Percentiles rank a stretch among this genome's conserved stretches.
These are phyloP conservation scores for Neoitamus cyanurus DNA, from an alignment of 2,888 invertebrate genomes.

Conservation along the genomic window DNA sequence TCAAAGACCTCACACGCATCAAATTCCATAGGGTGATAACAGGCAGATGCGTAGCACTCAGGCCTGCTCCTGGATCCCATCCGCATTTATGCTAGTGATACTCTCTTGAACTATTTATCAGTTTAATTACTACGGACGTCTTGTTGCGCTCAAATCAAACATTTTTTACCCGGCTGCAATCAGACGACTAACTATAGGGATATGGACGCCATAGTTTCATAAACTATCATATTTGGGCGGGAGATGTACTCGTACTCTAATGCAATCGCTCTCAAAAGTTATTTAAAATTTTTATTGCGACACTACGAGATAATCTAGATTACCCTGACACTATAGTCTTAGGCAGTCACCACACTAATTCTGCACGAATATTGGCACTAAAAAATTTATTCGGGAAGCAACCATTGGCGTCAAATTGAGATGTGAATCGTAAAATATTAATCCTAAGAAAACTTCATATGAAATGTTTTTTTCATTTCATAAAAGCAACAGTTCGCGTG, in stretches of 20 bases:
- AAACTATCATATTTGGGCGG: background rate
- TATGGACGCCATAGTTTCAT: background rate
- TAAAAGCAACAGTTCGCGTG: no score
- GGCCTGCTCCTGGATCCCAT: background rate
- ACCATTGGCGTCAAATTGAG: no score
- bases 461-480: no score
- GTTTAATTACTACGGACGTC: conserved; percentile 28
- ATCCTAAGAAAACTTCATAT: no score
- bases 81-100: conserved; percentile 32
- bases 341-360: no score
- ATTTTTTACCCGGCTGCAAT: background rate
- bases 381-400: no score
- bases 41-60: background rate
- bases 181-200: background rate
- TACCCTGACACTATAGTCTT: no score
- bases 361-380: no score
- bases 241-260: background rate
- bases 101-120: conserved; percentile 47
- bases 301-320: background rate
- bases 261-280: background rate
- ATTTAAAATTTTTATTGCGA: background rate
- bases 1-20: conserved; percentile 17
- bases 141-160: background rate
- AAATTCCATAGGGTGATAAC: background rate
- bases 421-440: no score